Evolutionary conservation across 2,888 invertebrate species (phyloP).

Genomic region (Orthosia cruda): DNA sequence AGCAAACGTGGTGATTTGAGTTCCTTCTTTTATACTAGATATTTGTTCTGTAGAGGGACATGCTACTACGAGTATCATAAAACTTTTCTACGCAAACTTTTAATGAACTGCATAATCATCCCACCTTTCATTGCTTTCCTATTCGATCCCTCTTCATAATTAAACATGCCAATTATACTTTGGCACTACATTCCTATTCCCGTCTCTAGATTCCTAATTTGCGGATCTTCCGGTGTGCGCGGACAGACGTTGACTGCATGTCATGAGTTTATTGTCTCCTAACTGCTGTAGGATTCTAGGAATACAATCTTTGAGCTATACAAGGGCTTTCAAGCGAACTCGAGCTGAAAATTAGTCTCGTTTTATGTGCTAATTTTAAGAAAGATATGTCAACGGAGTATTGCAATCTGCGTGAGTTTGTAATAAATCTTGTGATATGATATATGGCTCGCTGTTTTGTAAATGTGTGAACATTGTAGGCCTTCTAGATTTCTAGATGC

Average conservation of each 20-base stretch:
- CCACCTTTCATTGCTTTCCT: neutral
- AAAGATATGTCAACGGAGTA: neutral
- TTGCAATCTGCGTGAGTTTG: too few species aligned
- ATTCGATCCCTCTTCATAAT: neutral
- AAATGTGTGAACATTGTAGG: too few species aligned
- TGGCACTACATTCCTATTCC: conserved; percentile 27
- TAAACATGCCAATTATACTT: conserved; percentile 16
- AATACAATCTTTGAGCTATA: conserved; percentile 25
- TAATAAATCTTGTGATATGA: too few species aligned
- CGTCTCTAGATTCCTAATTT: conserved; percentile 43
- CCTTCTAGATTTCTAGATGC: too few species aligned
- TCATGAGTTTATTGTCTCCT: conserved; percentile 74
- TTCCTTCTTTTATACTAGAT: neutral
- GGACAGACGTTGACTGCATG: conserved; percentile 71
- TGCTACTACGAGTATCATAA: too few species aligned
- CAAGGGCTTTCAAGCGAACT: conserved; percentile 15
- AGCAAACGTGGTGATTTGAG: neutral
- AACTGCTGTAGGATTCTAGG: conserved; percentile 48
- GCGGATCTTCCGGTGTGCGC: conserved; percentile 19
- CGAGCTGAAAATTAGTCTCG: conserved; percentile 7
- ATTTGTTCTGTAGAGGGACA: neutral
- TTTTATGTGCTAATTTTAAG: conserved; percentile 5
- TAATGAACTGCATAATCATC: neutral
- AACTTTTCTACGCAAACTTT: neutral
- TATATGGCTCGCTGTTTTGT: too few species aligned